phyloP scores from a whole-genome alignment of 2,113 vertebrate genomes.

The Neopipo cinnamomea region DNA sequence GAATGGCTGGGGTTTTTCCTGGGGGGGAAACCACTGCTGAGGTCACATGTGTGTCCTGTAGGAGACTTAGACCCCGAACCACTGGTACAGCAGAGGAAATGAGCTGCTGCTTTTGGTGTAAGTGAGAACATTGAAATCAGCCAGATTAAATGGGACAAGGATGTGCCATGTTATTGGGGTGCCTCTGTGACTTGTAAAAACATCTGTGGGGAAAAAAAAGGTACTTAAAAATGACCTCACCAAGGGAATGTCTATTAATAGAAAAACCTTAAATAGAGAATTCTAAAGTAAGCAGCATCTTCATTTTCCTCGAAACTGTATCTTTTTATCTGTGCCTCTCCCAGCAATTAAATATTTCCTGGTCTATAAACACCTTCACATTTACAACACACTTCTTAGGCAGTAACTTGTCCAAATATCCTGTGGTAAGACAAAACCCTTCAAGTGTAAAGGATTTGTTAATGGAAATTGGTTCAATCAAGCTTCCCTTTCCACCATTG shows the following conservation, averaged over 20 bases:
- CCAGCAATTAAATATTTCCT: constrained; percentile 31
- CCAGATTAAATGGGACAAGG: not conserved
- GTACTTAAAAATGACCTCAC: not conserved
- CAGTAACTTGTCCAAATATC: constrained; percentile 8
- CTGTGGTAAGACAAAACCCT: constrained; percentile 33
- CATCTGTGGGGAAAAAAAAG: not conserved
- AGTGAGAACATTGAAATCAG: not conserved
- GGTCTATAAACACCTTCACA: constrained; percentile 4
- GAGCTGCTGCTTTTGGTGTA: not conserved
- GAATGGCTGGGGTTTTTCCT: not conserved
- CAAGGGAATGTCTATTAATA: not conserved
- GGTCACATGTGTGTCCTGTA: not conserved
- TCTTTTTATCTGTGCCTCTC: not conserved
- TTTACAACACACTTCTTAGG: not conserved
- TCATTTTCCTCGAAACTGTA: not conserved
- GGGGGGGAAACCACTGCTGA: not conserved
- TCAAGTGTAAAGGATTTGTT: constrained; percentile 45
- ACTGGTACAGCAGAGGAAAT: not conserved
- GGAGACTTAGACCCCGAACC: not conserved
- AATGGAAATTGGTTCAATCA: constrained; percentile 24
- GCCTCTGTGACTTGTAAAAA: not conserved
- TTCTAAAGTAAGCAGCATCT: not conserved
- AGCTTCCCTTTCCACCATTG: not conserved
- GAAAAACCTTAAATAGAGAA: not conserved
- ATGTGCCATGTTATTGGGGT: not conserved